Evolutionary conservation across 2,113 vertebrate genomes (phyloP), one percentile per base, ranked within the genome.

Genomic region (Leptodactylus fuscus): DNA sequence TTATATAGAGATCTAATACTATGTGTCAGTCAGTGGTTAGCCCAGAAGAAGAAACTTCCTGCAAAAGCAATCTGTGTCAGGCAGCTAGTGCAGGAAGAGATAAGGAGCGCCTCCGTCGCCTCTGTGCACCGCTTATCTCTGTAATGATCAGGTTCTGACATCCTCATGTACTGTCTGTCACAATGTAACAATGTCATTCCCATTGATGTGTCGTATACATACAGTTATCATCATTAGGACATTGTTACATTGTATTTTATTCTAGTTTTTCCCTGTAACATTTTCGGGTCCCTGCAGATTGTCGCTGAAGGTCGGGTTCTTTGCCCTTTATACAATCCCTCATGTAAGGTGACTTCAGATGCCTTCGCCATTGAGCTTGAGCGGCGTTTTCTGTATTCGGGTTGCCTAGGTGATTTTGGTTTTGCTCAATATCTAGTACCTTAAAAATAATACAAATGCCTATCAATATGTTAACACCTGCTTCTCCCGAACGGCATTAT

Each of bases 321-420:
- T 34, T 27, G 18, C 55, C 62, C 20, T 15, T 15, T 34, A 38
- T 20, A 22, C 1, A 38, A 51, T 76, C 44, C n/a, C 10, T 27
- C 24, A 69, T 60, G 27, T 16, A 60, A 24, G 53, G 22, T 60
- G 53, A 27, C 71, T 75, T 51, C 5, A 29, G 27, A 29, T 49
- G 46, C 44, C 27, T 49, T 76, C 36, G 15, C 55, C 55, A 44
- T 62, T 62, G 77, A 79, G 22, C 34, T 13, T 11, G 49, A 60
- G 36, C 34, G 18, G 75, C 4, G 24, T 41, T 27, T 60, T 60
- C 77, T 62, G 53, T 41, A 16, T 16, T 15, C 18, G 13, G 36
- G 77, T 80, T 80, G 77, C 77, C 77, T 62, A 27, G 77, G 53
- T 44, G 77, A 80, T 80, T 80, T 80, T 24, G 76, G 13, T 62